Evolutionary conservation across 2,888 invertebrate genomes (phyloP).

Genomic region (Drosophila sordidula): DNA sequence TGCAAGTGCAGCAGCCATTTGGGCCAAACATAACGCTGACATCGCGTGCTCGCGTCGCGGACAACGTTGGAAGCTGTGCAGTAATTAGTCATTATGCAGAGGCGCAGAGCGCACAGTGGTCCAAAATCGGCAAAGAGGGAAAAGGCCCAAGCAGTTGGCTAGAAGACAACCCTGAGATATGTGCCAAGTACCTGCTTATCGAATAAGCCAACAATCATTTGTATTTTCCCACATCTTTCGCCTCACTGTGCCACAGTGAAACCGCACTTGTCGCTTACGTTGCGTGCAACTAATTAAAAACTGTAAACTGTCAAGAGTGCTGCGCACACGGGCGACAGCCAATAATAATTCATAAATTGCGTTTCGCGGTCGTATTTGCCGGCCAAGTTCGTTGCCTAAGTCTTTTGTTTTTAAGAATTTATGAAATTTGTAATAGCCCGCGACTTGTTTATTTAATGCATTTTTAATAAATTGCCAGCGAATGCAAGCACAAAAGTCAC

Average conservation of each 20-base stretch:
- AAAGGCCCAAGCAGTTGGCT: too few species aligned
- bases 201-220: background rate
- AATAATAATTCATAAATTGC: constrained; percentile 56
- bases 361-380: constrained; percentile 20
- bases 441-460: constrained; percentile 72
- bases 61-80: constrained; percentile 42
- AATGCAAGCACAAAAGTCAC: constrained; percentile 50
- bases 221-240: background rate
- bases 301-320: constrained; percentile 57
- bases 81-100: constrained; percentile 55
- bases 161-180: background rate
- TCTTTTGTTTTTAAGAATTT: constrained; percentile 69
- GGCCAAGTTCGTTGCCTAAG: constrained; percentile 64
- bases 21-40: constrained; percentile 44
- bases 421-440: constrained; percentile 60
- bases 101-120: constrained; percentile 33
- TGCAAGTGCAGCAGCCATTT: constrained; percentile 40
- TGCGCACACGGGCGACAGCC: constrained; percentile 25
- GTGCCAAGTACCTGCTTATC: background rate
- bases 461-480: constrained; percentile 63
- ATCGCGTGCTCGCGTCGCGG: constrained; percentile 57
- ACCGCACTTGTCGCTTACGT: constrained; percentile 45
- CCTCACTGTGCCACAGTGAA: constrained; percentile 30
- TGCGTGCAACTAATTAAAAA: constrained; percentile 69
- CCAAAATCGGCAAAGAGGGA: background rate